Base-by-base conservation (phyloP, 1,140 invertebrate species). In the Liolophura sinensis region DNA sequence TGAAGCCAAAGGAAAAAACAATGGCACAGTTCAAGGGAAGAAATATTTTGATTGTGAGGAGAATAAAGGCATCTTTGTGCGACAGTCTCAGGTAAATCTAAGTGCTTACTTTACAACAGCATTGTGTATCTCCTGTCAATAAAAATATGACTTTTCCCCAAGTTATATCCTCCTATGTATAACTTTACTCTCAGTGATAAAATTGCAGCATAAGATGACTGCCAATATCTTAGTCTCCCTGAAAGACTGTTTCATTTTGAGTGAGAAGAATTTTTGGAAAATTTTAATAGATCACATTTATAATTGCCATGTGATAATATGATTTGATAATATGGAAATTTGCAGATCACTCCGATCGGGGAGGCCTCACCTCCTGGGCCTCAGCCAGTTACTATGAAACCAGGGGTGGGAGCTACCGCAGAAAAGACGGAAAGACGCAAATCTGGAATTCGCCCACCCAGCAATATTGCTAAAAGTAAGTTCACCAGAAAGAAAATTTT, bases 1-100 rank as follows among this genome's bases (percentile, higher is more conserved):
- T 85, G 94, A 96, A 68, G 89, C 95, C n/a, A 93, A 94, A 78
- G 97, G 97, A 91, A 99, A 98, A 88, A 99, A 99, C 83, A 95
- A 98, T 86, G 97, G 97, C 20, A 94, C 94, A 22, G 95, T 99
- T 54, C 91, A 92, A 62, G 96, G 95, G 46, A 89, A 86, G 69
- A 82, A 79, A 18, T 87, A 87, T 65, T 87, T 87, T 67, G 75
- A 71, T 1, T 87, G 86, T 73, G 64, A 73, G 22, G 79, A 83
- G 24, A 83, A 85, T 60, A 80, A 86, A 75, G 86, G 86, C 1
- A 82, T 87, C 31, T 87, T 87, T 82, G 85, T 83, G 5, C 65
- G 83, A 49, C 81, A 82, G 70, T 83, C 82, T 27, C 83, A 83
- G 78, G 80, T 82, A 74, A 62, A 24, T 47, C 16, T 18, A 40